These are phyloP conservation scores for Leptogaster cylindrica DNA, from an alignment of 2,888 invertebrate species.

Conservation along the genomic window DNA sequence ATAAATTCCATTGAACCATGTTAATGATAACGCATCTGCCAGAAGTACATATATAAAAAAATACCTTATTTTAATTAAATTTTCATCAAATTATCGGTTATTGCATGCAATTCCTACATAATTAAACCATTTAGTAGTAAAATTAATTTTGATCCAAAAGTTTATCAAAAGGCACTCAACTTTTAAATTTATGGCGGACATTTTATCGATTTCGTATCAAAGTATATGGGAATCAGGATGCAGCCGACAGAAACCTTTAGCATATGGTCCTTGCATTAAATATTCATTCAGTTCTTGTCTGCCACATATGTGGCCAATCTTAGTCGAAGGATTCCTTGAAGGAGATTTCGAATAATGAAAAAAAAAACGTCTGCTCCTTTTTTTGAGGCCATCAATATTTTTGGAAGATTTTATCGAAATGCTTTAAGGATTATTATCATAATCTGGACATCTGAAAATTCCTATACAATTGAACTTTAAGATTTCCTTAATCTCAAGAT, in stretches of 20 bases:
- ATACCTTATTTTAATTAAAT: slow-evolving; percentile 12
- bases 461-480: too few relatives aligned
- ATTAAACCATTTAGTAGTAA: slow-evolving; percentile 42
- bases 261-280: slow-evolving; percentile 43
- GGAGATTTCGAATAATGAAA: too few relatives aligned
- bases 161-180: slow-evolving; percentile 36
- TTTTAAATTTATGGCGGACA: slow-evolving; percentile 2
- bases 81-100: slow-evolving; percentile 10
- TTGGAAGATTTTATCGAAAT: too few relatives aligned
- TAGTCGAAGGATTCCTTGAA: too few relatives aligned
- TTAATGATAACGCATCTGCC: too few relatives aligned
- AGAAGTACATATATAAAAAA: too few relatives aligned
- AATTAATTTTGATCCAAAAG: slow-evolving; percentile 38
- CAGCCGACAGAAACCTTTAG: slow-evolving; percentile 22
- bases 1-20: too few relatives aligned
- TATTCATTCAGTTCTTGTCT: slow-evolving; percentile 43
- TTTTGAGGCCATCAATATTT: too few relatives aligned
- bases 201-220: slow-evolving; percentile 38
- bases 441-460: too few relatives aligned
- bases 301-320: slow-evolving; percentile 41
- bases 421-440: too few relatives aligned
- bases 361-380: too few relatives aligned
- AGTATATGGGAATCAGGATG: slow-evolving; percentile 15
- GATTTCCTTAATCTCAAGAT: too few relatives aligned
- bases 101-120: slow-evolving; percentile 41